Conservation (phyloP, 2,888 invertebrate species). For the Erebia palarica region DNA sequence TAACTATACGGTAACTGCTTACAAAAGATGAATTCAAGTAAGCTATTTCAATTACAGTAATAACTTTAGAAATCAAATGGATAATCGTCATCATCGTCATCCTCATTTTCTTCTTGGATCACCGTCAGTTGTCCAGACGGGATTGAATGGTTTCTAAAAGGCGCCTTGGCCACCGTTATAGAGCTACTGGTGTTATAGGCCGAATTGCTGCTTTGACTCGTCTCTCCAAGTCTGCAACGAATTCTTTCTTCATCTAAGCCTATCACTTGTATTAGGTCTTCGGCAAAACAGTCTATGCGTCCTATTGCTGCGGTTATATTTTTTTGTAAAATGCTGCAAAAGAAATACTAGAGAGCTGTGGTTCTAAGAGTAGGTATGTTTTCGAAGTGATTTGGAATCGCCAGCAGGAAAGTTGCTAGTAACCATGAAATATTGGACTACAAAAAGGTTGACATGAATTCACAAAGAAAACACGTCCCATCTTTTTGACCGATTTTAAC, state of each 20-base stretch:
- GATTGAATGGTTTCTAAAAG: conserved; percentile 11
- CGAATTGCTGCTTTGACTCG: background rate
- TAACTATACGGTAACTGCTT: too few relatives aligned
- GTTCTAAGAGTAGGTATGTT: background rate
- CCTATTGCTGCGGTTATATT: conserved; percentile 53
- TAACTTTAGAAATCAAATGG: conserved; percentile 50
- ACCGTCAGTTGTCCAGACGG: conserved; percentile 47
- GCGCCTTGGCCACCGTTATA: background rate
- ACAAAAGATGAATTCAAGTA: too few relatives aligned
- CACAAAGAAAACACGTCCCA: too few relatives aligned
- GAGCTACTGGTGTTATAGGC: background rate
- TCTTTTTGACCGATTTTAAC: too few relatives aligned
- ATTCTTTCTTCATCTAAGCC: conserved; percentile 62
- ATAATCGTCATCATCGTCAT: conserved; percentile 60
- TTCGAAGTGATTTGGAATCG: background rate
- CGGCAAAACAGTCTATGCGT: conserved; percentile 57
- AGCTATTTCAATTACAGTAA: background rate
- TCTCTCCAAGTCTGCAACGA: conserved; percentile 50
- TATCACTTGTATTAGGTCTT: conserved; percentile 59
- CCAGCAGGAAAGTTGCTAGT: too few relatives aligned
- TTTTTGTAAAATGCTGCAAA: conserved; percentile 54
- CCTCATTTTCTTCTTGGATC: conserved; percentile 61
- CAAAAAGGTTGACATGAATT: too few relatives aligned
- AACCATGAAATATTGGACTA: too few relatives aligned
- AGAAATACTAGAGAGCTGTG: background rate